Conservation (phyloP, 30 jellyfish, hydroid and myxozoan species). For the Chironex yamaguchii region DNA sequence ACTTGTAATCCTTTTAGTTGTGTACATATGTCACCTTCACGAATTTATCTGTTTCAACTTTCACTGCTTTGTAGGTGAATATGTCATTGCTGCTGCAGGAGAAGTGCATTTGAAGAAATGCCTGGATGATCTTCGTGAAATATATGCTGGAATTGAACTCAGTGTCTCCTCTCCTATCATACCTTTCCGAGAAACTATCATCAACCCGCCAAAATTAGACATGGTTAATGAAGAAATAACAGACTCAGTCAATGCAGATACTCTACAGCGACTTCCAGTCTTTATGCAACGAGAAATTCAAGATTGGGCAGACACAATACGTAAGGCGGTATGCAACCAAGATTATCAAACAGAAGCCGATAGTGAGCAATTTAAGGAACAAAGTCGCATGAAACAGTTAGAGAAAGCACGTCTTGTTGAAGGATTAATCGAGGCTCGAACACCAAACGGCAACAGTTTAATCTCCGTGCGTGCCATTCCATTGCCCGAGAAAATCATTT, state of each 20-base stretch:
- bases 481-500: slow-evolving; percentile 56
- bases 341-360: slow-evolving; percentile 50
- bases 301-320: slow-evolving; percentile 85
- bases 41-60: too few relatives aligned
- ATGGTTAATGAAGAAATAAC: slow-evolving; percentile 97
- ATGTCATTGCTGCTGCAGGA: slow-evolving; percentile 97
- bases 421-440: slow-evolving; percentile 90
- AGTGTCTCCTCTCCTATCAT: slow-evolving; percentile 96
- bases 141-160: slow-evolving; percentile 82
- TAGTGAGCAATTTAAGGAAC: neutral
- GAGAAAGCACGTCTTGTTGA: slow-evolving; percentile 27
- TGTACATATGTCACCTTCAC: too few relatives aligned
- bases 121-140: slow-evolving; percentile 84
- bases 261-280: slow-evolving; percentile 93
- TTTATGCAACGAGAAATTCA: slow-evolving; percentile 95
- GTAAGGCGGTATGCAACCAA: slow-evolving; percentile 18
- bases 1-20: too few relatives aligned
- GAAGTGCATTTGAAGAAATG: slow-evolving; percentile 97
- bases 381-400: slow-evolving; percentile 16
- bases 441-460: slow-evolving; percentile 75
- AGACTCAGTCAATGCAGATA: slow-evolving; percentile 57
- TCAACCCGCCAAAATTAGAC: slow-evolving; percentile 91
- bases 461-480: slow-evolving; percentile 84
- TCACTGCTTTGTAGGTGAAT: too few relatives aligned
- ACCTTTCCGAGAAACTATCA: slow-evolving; percentile 97